Percentiles rank a stretch among this genome's conserved stretches.
Evolutionary conservation across 2,888 invertebrate species (phyloP).

Genomic region (Steromphala cineraria): DNA sequence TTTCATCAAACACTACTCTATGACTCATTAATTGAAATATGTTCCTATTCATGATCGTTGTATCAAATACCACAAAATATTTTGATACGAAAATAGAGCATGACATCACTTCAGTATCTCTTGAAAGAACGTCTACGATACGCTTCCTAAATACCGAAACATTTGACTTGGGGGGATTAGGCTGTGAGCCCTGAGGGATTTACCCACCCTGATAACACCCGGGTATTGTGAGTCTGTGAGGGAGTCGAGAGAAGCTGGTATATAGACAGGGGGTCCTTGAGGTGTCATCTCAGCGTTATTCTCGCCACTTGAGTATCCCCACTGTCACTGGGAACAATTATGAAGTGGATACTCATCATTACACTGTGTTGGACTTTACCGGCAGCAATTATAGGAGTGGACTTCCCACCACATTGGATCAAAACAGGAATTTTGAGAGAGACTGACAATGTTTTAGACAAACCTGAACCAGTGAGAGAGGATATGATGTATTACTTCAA

Average conservation of each 20-base stretch:
- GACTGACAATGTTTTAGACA: neutral
- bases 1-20: no score
- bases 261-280: neutral
- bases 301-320: no score
- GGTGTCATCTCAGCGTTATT: neutral
- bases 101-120: neutral
- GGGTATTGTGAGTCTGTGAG: neutral
- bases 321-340: no score
- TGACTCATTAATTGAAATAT: no score
- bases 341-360: no score
- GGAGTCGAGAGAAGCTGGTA: neutral
- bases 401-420: slow-evolving; percentile 13
- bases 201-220: slow-evolving; percentile 15
- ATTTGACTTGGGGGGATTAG: slow-evolving; percentile 10
- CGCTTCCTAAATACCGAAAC: neutral
- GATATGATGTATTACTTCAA: slow-evolving; percentile 39
- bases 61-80: neutral
- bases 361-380: neutral
- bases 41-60: no score
- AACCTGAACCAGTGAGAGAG: neutral
- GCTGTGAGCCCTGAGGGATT: neutral
- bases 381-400: neutral
- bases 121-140: neutral
- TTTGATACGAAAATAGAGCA: neutral
- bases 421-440: neutral